phyloP scores from a whole-genome alignment of 2,113 vertebrate genomes.

The Gasterosteus aculeatus region DNA sequence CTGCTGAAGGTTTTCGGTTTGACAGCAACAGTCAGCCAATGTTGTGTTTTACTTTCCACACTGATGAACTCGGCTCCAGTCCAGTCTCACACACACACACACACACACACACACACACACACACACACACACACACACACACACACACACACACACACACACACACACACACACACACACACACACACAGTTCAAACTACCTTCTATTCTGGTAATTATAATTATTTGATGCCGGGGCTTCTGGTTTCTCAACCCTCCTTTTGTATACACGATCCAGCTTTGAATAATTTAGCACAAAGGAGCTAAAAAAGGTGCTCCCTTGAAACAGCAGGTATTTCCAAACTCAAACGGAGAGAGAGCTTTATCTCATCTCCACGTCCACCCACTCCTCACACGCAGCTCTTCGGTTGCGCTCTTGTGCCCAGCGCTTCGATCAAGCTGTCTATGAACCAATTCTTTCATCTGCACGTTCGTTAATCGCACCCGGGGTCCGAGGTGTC shows the following conservation, averaged over 20 bases:
- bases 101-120: constrained; percentile 15
- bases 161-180: not conserved
- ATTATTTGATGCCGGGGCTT: constrained; percentile 81
- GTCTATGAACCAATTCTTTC: constrained; percentile 14
- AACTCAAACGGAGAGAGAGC: constrained; percentile 34
- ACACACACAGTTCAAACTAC: constrained; percentile 27
- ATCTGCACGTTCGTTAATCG: constrained; percentile 22
- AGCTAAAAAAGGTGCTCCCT: constrained; percentile 62
- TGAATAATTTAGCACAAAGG: constrained; percentile 74
- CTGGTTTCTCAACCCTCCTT: constrained; percentile 72
- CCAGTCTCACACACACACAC: constrained; percentile 32
- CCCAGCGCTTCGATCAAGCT: constrained; percentile 11
- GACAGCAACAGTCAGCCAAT: constrained; percentile 40
- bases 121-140: constrained; percentile 15
- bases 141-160: constrained; percentile 28
- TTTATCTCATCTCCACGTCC: constrained; percentile 31
- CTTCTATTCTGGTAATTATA: constrained; percentile 72
- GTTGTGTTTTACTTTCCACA: constrained; percentile 31
- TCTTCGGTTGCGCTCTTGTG: constrained; percentile 23
- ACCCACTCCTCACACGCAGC: constrained; percentile 29
- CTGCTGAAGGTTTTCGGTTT: constrained; percentile 11
- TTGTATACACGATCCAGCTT: constrained; percentile 71
- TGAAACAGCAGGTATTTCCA: constrained; percentile 61
- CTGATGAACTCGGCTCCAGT: constrained; percentile 32
- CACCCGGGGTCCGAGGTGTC: not conserved